Evolutionary conservation across 2,888 invertebrate species (phyloP), one percentile per base, ranked within the genome.

Genomic region (Acleris emargana): DNA sequence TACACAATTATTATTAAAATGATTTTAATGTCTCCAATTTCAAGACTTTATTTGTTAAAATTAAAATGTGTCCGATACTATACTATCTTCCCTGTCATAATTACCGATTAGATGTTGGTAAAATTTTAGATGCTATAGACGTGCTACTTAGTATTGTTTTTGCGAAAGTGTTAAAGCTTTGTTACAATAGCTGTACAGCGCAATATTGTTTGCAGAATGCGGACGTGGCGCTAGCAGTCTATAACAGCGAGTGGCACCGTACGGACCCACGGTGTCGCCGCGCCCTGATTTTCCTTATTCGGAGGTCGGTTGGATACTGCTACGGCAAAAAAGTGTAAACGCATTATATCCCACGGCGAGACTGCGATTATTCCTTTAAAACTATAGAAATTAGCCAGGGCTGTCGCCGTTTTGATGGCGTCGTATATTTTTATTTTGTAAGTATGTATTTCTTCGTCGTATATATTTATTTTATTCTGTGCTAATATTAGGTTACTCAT

Each of bases 201-300:
- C 50, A 38, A 55, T 49, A 55, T 58, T 50, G 57, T 67, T 70
- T 77, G 55, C 75, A 91, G 91, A 91, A 89, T 68, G 84, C 82
- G 58, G 83, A 88, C 62, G 82, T 92, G 49, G 84, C 89, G 3
- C 64, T 73, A 6, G 86, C 89, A 0, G 88, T 88, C 3, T 91
- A 89, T 73, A 88, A 82, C 70, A 88, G 90, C 69, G 78, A 80
- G 57, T 92, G 91, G 91, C 89, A 89, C 73, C 79, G 80, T 66
- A 86, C 87, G 49, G 85, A 82, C 71, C 82, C 89, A 22, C 81
- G 81, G 38, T 88, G 89, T 72, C 83, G 88, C 28, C 83, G 86
- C 38, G 83, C 86, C 59, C 73, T 91, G 62, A 76, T 83, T 62
- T 87, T 91, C 72, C 84, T 91, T 64, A 87, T 91, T 67, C 76